These are phyloP conservation scores for Limonius californicus DNA, from an alignment of 1,140 invertebrate genomes.

Conservation along the genomic window DNA sequence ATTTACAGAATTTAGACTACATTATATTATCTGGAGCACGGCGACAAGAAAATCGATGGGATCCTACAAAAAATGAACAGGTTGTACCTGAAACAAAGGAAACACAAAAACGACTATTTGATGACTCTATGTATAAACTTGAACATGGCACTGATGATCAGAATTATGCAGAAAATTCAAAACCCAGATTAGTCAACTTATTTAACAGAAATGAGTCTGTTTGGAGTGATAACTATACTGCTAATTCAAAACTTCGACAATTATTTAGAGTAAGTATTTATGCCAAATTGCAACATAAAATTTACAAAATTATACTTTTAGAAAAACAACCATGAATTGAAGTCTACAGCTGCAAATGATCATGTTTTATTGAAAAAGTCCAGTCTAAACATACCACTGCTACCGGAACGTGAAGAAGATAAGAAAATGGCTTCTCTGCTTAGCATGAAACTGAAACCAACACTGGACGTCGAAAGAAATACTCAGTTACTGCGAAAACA, in stretches of 20 bases:
- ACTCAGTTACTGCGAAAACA: slow-evolving; percentile 51
- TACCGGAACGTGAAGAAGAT: slow-evolving; percentile 78
- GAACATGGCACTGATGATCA: slow-evolving; percentile 87
- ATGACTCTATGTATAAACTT: slow-evolving; percentile 95
- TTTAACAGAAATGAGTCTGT: slow-evolving; percentile 72
- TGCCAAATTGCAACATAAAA: not conserved
- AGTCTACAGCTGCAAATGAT: slow-evolving; percentile 64
- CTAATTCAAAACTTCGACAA: slow-evolving; percentile 77
- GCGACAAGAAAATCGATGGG: slow-evolving; percentile 97
- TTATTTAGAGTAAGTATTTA: slow-evolving; percentile 71
- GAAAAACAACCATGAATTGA: slow-evolving; percentile 72
- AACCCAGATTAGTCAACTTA: slow-evolving; percentile 68
- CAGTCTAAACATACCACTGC: slow-evolving; percentile 71
- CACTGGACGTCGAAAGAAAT: slow-evolving; percentile 51
- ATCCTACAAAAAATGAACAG: slow-evolving; percentile 94
- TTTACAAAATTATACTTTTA: slow-evolving; percentile 48
- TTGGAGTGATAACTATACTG: slow-evolving; percentile 88
- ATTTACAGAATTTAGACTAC: slow-evolving; percentile 91
- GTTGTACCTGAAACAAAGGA: slow-evolving; percentile 87
- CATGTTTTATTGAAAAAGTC: slow-evolving; percentile 70
- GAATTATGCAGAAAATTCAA: slow-evolving; percentile 63
- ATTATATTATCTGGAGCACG: slow-evolving; percentile 90
- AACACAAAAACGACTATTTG: slow-evolving; percentile 79
- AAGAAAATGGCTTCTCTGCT: slow-evolving; percentile 72
- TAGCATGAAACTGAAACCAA: slow-evolving; percentile 59